phyloP scores from a whole-genome alignment of 37 sponge, comb jelly and placozoan species.

The Oopsacas minuta region DNA sequence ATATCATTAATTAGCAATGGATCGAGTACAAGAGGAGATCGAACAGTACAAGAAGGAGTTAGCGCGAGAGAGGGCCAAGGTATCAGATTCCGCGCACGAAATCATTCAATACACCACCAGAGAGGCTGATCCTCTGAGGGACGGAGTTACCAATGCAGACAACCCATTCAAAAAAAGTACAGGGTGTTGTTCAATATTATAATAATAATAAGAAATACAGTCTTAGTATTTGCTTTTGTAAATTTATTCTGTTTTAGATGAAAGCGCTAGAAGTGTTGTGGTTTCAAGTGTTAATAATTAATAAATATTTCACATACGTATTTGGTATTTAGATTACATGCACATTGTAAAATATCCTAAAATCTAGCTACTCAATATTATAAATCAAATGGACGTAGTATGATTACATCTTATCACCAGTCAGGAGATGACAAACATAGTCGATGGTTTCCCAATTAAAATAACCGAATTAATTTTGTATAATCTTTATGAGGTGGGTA shows the following conservation, averaged over 20 bases:
- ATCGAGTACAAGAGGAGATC: neutral
- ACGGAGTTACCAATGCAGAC: neutral
- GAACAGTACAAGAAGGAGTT: slow-evolving; percentile 7
- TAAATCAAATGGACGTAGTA: neutral
- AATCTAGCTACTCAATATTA: neutral
- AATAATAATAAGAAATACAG: neutral
- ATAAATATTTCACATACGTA: too few relatives aligned
- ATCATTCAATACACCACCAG: neutral
- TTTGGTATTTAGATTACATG: too few relatives aligned
- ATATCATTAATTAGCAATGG: neutral
- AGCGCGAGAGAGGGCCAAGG: neutral
- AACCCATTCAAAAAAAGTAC: neutral
- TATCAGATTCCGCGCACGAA: neutral
- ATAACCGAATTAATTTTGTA: too few relatives aligned
- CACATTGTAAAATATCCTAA: neutral
- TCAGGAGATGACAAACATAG: too few relatives aligned
- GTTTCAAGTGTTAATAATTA: too few relatives aligned
- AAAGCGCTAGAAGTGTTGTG: neutral
- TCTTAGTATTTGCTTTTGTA: too few relatives aligned
- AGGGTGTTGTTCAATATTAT: neutral
- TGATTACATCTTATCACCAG: too few relatives aligned
- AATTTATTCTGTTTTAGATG: neutral
- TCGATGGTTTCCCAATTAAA: too few relatives aligned
- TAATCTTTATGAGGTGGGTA: too few relatives aligned
- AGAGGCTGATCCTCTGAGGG: neutral